Evolutionary conservation across 1,140 invertebrate genomes (phyloP).

Genomic region (Caenorhabditis tropicalis): DNA sequence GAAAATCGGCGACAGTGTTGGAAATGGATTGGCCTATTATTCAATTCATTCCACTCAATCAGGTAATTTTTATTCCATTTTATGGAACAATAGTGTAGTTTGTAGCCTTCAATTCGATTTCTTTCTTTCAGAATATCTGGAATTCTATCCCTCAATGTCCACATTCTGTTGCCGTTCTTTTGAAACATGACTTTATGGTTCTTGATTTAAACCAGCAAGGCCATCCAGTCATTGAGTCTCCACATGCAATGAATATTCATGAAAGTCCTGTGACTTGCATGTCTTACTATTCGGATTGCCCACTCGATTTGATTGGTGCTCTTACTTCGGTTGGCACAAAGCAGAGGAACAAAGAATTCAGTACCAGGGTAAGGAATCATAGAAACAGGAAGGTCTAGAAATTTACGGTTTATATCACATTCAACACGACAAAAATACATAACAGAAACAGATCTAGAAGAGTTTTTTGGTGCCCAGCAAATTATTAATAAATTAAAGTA

Average conservation of each 20-base stretch:
- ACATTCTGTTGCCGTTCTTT: slow-evolving; percentile 92
- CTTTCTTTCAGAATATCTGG: slow-evolving; percentile 93
- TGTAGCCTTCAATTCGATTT: too few relatives aligned
- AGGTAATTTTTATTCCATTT: neutral
- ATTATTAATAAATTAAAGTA: slow-evolving; percentile 39
- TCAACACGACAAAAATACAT: neutral
- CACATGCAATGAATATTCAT: slow-evolving; percentile 98
- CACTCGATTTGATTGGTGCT: slow-evolving; percentile 91
- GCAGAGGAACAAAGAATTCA: slow-evolving; percentile 82
- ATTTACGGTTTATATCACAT: neutral
- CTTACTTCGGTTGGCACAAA: slow-evolving; percentile 87
- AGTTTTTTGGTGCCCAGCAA: neutral
- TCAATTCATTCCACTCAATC: slow-evolving; percentile 81
- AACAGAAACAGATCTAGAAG: slow-evolving; percentile 30
- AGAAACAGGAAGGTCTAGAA: neutral
- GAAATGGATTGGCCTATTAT: slow-evolving; percentile 99
- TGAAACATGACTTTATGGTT: slow-evolving; percentile 96
- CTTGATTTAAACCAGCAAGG: slow-evolving; percentile 91
- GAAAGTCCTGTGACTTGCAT: slow-evolving; percentile 95
- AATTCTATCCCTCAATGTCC: slow-evolving; percentile 87
- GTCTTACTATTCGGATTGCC: slow-evolving; percentile 94
- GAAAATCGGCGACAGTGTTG: slow-evolving; percentile 90
- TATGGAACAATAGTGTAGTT: neutral
- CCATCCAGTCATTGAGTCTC: slow-evolving; percentile 86
- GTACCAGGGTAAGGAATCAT: slow-evolving; percentile 81